A percentile compares a stretch with the other conserved stretches of the same genome.
Evolutionary conservation across 2,113 vertebrate genomes (phyloP).

Genomic region (Pantherophis guttatus): DNA sequence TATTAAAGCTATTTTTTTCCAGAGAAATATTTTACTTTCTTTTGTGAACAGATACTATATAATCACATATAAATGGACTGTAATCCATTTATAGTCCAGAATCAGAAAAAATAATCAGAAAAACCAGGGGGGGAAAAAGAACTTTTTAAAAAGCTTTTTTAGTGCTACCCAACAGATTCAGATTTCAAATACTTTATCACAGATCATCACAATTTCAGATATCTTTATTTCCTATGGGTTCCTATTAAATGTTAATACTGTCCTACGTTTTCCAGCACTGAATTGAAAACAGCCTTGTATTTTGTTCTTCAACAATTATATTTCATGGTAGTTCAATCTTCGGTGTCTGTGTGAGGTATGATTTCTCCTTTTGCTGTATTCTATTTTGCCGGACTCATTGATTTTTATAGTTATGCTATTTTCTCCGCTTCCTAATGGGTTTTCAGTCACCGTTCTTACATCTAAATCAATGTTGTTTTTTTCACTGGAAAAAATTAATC

Average conservation of each 20-base stretch:
- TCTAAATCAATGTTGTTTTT: slow-evolving; percentile 56
- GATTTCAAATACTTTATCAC: slow-evolving; percentile 4
- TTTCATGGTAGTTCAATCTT: slow-evolving; percentile 44
- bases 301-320: slow-evolving; percentile 3
- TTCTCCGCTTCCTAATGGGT: slow-evolving; percentile 57
- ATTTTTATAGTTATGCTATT: slow-evolving; percentile 58
- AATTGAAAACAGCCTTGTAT: slow-evolving; percentile 24
- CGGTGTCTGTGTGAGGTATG: slow-evolving; percentile 29
- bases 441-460: slow-evolving; percentile 25
- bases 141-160: background rate
- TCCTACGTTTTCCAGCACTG: slow-evolving; percentile 11
- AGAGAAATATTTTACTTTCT: background rate
- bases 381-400: slow-evolving; percentile 48
- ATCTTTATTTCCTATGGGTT: slow-evolving; percentile 41
- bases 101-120: background rate
- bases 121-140: too few relatives aligned
- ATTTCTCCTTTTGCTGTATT: slow-evolving; percentile 37
- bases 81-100: too few relatives aligned
- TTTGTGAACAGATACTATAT: background rate
- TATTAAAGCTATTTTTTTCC: background rate
- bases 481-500: slow-evolving; percentile 49
- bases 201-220: slow-evolving; percentile 25
- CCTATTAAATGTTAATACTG: slow-evolving; percentile 40
- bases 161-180: background rate
- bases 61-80: background rate